These are phyloP conservation scores for Toxotes chatareus DNA, from an alignment of 2,113 vertebrate genomes.

Conservation along the genomic window DNA sequence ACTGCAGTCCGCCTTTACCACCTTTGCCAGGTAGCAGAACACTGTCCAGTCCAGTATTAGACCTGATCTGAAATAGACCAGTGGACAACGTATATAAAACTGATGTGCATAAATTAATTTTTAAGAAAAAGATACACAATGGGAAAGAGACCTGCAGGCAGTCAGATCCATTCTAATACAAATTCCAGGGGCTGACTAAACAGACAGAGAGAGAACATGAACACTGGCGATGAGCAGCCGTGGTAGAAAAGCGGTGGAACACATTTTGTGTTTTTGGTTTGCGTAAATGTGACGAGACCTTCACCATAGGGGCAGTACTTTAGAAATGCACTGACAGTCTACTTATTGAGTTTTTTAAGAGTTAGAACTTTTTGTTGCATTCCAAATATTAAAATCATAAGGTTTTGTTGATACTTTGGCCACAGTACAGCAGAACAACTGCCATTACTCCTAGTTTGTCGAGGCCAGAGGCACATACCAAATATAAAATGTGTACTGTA, in stretches of 20 bases:
- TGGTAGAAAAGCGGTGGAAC: too few relatives aligned
- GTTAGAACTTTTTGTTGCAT: neutral
- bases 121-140: too few relatives aligned
- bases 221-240: too few relatives aligned
- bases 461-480: constrained; percentile 44
- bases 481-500: constrained; percentile 37
- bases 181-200: too few relatives aligned
- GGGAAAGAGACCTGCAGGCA: too few relatives aligned
- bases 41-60: neutral
- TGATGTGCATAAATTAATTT: neutral
- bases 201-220: too few relatives aligned
- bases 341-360: neutral
- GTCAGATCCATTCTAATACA: too few relatives aligned
- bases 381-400: neutral
- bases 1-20: neutral
- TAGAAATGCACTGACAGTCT: neutral
- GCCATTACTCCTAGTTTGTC: constrained; percentile 22
- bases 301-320: neutral
- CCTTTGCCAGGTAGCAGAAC: neutral
- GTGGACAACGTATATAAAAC: neutral
- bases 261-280: neutral
- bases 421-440: neutral
- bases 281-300: neutral
- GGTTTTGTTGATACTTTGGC: neutral
- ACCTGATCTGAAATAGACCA: neutral